These are phyloP conservation scores for Epistrophe grossulariae DNA, from an alignment of 2,888 invertebrate genomes.

Conservation along the genomic window DNA sequence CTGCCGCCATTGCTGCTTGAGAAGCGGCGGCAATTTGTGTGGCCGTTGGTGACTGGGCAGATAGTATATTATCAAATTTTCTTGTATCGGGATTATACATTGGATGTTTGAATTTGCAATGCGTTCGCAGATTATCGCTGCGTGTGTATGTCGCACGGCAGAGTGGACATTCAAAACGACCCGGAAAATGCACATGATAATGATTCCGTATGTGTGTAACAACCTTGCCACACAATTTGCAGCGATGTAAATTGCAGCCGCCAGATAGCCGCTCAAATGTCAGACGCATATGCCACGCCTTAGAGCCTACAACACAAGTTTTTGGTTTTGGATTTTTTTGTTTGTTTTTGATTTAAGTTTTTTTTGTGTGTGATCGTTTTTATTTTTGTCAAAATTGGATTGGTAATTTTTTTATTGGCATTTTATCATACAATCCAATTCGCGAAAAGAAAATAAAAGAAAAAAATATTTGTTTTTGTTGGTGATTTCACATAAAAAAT, in stretches of 20 bases:
- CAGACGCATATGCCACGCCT: conserved; percentile 97
- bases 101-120: conserved; percentile 97
- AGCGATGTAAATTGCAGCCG: conserved; percentile 96
- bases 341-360: conserved; percentile 61
- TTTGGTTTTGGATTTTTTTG: conserved; percentile 46
- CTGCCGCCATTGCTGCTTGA: conserved; percentile 83
- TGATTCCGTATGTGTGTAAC: conserved; percentile 97
- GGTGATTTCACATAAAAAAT: conserved; percentile 80
- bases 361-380: conserved; percentile 63
- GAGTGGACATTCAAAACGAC: conserved; percentile 95
- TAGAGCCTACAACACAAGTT: conserved; percentile 90
- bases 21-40: conserved; percentile 85
- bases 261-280: conserved; percentile 97
- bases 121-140: conserved; percentile 96
- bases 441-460: conserved; percentile 83
- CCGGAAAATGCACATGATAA: conserved; percentile 97
- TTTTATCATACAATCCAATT: conserved; percentile 71
- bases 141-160: conserved; percentile 96
- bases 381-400: conserved; percentile 63
- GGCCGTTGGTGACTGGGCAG: conserved; percentile 85
- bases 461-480: conserved; percentile 84
- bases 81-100: conserved; percentile 93
- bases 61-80: conserved; percentile 91
- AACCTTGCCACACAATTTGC: conserved; percentile 97
- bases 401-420: conserved; percentile 42